Percentiles rank a stretch among this genome's conserved stretches.
Conservation (phyloP, 2,888 invertebrate species). For the Thyatira batis region DNA sequence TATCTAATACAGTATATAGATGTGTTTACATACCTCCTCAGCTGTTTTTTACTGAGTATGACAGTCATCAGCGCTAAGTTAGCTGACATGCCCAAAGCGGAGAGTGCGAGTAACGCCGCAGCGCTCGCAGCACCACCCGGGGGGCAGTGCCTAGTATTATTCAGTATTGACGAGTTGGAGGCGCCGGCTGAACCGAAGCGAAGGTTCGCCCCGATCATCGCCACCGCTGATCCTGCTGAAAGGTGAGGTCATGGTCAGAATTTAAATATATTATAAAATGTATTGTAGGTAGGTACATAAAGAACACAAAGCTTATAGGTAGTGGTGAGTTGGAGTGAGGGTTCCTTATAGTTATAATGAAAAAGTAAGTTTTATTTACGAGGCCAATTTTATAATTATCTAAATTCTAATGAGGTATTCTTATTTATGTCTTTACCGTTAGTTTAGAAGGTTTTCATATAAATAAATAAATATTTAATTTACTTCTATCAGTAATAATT, state of each 20-base stretch:
- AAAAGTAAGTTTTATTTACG: too few species aligned
- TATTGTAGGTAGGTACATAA: too few species aligned
- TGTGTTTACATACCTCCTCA: slow-evolving; percentile 87
- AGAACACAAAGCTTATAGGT: not conserved
- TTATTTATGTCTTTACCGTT: too few species aligned
- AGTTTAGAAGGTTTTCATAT: too few species aligned
- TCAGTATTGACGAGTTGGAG: slow-evolving; percentile 85
- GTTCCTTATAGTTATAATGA: too few species aligned
- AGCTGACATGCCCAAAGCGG: slow-evolving; percentile 90
- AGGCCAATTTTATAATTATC: too few species aligned
- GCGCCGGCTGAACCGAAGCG: slow-evolving; percentile 86
- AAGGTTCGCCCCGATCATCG: slow-evolving; percentile 90
- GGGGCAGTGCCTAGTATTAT: slow-evolving; percentile 89
- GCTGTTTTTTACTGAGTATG: slow-evolving; percentile 89
- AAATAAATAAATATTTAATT: too few species aligned
- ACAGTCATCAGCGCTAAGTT: slow-evolving; percentile 91
- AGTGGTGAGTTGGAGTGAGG: too few species aligned
- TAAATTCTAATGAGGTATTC: too few species aligned
- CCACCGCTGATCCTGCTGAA: slow-evolving; percentile 85
- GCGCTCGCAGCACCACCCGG: slow-evolving; percentile 91
- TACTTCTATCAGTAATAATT: too few species aligned
- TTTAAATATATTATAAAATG: not conserved
- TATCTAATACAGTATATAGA: too few species aligned
- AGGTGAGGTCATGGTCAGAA: slow-evolving; percentile 7
- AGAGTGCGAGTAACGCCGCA: slow-evolving; percentile 88